phyloP scores from a whole-genome alignment of 2,113 vertebrate genomes.

The Balaeniceps rex region DNA sequence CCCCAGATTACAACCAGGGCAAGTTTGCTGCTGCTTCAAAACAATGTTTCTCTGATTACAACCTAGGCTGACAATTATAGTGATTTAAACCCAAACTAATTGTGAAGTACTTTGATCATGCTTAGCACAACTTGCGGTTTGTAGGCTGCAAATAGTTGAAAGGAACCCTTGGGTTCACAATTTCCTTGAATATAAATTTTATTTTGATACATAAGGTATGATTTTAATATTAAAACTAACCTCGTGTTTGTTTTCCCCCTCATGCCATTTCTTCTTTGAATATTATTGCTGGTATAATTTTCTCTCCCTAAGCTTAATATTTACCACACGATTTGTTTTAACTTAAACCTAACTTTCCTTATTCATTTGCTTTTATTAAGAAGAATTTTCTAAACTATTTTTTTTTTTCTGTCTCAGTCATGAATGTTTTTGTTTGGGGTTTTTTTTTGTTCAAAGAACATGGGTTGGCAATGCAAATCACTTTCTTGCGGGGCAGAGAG shows the following conservation, averaged over 20 bases:
- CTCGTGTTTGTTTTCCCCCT: neutral
- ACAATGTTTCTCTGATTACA: constrained; percentile 67
- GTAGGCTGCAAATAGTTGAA: constrained; percentile 62
- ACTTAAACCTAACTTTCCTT: neutral
- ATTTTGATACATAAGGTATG: constrained; percentile 41
- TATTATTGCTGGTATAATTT: constrained; percentile 8
- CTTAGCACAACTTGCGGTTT: constrained; percentile 63
- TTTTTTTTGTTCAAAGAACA: neutral
- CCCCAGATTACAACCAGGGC: constrained; percentile 49
- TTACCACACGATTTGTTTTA: constrained; percentile 30
- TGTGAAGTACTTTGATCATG: constrained; percentile 72
- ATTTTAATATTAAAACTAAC: constrained; percentile 61
- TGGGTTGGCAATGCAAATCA: neutral
- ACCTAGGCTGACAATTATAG: constrained; percentile 70
- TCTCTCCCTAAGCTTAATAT: neutral
- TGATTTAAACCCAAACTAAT: constrained; percentile 77
- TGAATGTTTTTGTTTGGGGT: neutral
- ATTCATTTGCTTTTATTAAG: neutral
- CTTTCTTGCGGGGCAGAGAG: neutral
- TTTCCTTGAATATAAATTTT: constrained; percentile 69
- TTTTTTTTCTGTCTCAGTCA: neutral
- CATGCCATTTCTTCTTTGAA: neutral
- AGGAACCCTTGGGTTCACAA: constrained; percentile 52
- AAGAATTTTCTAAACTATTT: neutral
- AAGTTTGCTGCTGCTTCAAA: constrained; percentile 27